Evolutionary conservation across 2,888 invertebrate species (phyloP).

Genomic region (Elysia crispata): DNA sequence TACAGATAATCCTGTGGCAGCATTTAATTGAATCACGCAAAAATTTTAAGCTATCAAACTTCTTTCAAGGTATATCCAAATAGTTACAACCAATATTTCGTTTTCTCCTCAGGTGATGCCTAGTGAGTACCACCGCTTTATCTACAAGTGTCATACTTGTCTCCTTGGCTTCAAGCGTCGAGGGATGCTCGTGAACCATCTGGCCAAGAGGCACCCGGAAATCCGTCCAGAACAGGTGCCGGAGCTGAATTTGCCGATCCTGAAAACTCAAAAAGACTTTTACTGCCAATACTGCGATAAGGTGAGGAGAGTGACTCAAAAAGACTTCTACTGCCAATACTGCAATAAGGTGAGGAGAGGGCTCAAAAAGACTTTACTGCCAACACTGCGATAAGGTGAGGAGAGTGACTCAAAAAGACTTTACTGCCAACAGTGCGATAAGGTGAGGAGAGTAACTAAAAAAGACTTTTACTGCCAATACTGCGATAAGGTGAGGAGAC

Average conservation of each 20-base stretch:
- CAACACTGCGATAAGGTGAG: background rate
- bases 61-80: background rate
- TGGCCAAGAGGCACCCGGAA: constrained; percentile 84
- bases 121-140: constrained; percentile 85
- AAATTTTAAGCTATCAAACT: background rate
- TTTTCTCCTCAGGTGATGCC: constrained; percentile 78
- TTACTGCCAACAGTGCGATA: background rate
- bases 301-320: constrained; percentile 79
- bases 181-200: constrained; percentile 91
- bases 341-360: background rate
- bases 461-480: background rate
- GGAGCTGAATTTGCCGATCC: constrained; percentile 87
- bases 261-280: constrained; percentile 87
- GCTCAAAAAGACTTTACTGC: background rate
- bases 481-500: no score
- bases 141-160: constrained; percentile 88
- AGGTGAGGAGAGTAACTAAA: background rate
- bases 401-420: background rate
- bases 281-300: constrained; percentile 89
- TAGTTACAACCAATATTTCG: background rate
- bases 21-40: background rate
- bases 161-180: constrained; percentile 88
- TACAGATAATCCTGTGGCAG: background rate
- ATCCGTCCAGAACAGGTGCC: constrained; percentile 83
- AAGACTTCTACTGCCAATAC: background rate